These are phyloP conservation scores for Mimachlamys varia DNA, from an alignment of 2,888 invertebrate genomes.

Conservation along the genomic window DNA sequence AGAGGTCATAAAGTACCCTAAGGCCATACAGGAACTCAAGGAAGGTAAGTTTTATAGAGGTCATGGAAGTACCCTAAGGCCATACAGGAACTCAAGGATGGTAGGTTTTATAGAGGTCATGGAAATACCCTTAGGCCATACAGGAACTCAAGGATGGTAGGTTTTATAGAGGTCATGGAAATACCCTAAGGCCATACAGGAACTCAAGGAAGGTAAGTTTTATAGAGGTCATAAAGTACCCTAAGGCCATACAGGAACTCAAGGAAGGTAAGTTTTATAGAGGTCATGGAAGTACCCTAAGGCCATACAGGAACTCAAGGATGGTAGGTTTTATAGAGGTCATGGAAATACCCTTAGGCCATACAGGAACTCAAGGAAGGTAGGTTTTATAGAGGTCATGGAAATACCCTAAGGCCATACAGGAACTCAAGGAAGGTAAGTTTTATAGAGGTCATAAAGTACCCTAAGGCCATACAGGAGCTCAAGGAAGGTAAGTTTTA, in stretches of 20 bases:
- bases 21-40: neutral
- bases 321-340: slow-evolving; percentile 79
- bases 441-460: neutral
- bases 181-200: slow-evolving; percentile 87
- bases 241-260: too few species aligned
- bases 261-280: too few species aligned
- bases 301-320: slow-evolving; percentile 88
- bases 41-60: neutral
- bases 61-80: slow-evolving; percentile 85
- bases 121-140: too few species aligned
- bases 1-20: neutral
- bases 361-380: too few species aligned
- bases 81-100: slow-evolving; percentile 88
- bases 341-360: neutral
- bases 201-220: slow-evolving; percentile 85
- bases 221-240: too few species aligned
- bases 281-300: slow-evolving; percentile 80
- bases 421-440: slow-evolving; percentile 86
- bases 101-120: slow-evolving; percentile 57
- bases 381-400: too few species aligned
- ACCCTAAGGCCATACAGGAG: neutral
- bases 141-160: too few species aligned
- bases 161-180: too few species aligned
- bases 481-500: neutral
- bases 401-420: slow-evolving; percentile 84